A percentile compares a stretch with the other conserved stretches of the same genome.
Evolutionary conservation across 2,888 invertebrate genomes (phyloP).

Genomic region (Cerastis rubricosa): DNA sequence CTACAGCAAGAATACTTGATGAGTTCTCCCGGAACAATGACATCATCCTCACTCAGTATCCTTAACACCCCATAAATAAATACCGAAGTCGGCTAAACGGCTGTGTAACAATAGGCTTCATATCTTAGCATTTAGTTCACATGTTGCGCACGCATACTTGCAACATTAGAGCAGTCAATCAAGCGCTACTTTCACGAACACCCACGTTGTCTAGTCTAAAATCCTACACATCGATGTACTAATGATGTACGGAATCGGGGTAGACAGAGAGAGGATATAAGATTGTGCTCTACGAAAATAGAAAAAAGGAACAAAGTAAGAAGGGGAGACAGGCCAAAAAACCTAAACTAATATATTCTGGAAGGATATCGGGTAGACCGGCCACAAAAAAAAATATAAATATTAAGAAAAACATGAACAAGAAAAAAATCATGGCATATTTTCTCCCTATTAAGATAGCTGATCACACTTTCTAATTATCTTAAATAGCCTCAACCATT

Average conservation of each 20-base stretch:
- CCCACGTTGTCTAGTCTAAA: conserved; percentile 70
- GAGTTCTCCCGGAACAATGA: conserved; percentile 53
- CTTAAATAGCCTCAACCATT: not conserved
- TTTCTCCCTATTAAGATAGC: not conserved
- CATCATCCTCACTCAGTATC: conserved; percentile 55
- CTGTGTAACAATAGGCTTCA: conserved; percentile 53
- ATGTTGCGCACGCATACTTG: conserved; percentile 64
- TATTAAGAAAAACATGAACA: not conserved
- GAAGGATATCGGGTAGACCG: no score
- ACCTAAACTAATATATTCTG: not conserved
- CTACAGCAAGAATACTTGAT: conserved; percentile 44
- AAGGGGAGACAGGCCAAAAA: not conserved
- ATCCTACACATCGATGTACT: conserved; percentile 64
- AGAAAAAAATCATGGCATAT: not conserved
- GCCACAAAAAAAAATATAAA: not conserved
- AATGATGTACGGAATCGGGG: conserved; percentile 55
- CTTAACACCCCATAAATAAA: conserved; percentile 31
- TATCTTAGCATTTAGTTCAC: conserved; percentile 55
- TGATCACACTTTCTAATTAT: not conserved
- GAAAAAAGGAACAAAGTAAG: not conserved
- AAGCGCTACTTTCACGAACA: conserved; percentile 66
- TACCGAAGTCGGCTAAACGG: conserved; percentile 28
- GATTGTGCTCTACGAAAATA: not conserved
- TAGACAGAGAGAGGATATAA: conserved; percentile 31
- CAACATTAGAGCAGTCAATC: conserved; percentile 66